A percentile compares a stretch with the other conserved stretches of the same genome.
Evolutionary conservation across 2,797 vertebrate species (phyloP).

Genomic region (Sebastes oblongus): DNA sequence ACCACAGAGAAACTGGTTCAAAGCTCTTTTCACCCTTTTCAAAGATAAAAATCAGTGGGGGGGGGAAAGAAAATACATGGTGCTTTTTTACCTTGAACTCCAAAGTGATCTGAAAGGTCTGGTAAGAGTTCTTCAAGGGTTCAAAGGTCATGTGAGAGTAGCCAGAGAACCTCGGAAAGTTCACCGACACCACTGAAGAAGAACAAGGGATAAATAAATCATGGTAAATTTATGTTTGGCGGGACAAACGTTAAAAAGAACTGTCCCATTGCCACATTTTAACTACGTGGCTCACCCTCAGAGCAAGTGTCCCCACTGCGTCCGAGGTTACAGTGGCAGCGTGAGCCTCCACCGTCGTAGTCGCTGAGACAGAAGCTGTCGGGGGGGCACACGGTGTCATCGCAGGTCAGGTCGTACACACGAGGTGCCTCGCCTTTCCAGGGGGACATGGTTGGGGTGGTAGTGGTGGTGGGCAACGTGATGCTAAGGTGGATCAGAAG

Average conservation of each 20-base stretch:
- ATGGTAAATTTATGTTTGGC: neutral
- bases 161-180: conserved; percentile 92
- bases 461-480: conserved; percentile 39
- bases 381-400: conserved; percentile 87
- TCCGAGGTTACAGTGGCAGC: conserved; percentile 94
- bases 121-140: conserved; percentile 94
- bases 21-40: neutral
- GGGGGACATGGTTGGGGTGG: conserved; percentile 53
- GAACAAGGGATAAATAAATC: conserved; percentile 1
- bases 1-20: conserved; percentile 3
- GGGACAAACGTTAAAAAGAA: neutral
- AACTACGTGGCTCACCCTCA: conserved; percentile 79
- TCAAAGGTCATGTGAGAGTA: conserved; percentile 95
- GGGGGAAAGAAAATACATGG: no score
- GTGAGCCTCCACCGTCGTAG: conserved; percentile 86
- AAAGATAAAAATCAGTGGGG: neutral
- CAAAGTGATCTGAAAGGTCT: conserved; percentile 92
- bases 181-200: conserved; percentile 85
- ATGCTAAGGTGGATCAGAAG: conserved; percentile 23
- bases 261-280: neutral
- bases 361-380: conserved; percentile 94
- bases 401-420: conserved; percentile 86
- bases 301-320: conserved; percentile 86
- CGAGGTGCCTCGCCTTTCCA: conserved; percentile 75
- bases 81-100: conserved; percentile 90